These are phyloP conservation scores for Lagothrix lagotricha DNA, from an alignment of 2,797 vertebrate genomes.

Conservation along the genomic window DNA sequence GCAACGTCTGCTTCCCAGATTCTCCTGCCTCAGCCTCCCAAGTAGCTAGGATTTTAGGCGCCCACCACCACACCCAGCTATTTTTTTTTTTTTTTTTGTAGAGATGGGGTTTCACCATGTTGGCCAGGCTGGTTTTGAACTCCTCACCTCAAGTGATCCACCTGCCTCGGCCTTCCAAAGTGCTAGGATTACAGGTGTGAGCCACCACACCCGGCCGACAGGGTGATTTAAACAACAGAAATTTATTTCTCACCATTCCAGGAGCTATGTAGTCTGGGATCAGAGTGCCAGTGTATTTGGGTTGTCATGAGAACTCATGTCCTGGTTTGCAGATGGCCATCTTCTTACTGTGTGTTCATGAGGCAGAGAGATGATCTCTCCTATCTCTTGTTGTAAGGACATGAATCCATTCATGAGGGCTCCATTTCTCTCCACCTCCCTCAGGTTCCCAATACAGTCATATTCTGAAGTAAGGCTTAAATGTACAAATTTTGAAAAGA, in stretches of 20 bases:
- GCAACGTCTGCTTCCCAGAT: no score
- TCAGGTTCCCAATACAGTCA: background rate
- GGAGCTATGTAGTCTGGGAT: background rate
- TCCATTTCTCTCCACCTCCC: background rate
- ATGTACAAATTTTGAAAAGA: background rate
- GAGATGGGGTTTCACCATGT: no score
- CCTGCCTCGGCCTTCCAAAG: no score
- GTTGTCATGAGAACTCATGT: background rate
- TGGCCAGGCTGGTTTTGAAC: no score
- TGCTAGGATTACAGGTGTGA: no score
- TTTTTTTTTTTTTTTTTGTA: no score
- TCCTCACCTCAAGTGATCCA: no score
- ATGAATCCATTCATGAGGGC: background rate
- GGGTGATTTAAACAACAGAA: background rate
- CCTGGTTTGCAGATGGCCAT: background rate
- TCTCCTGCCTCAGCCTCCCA: no score
- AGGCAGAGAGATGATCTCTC: background rate
- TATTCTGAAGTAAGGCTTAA: background rate
- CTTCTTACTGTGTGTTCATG: background rate
- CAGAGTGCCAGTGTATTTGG: background rate
- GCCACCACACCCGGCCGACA: fast-evolving
- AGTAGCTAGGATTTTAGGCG: no score
- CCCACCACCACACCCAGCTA: no score
- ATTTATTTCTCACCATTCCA: background rate
- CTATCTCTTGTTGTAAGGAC: background rate